These are phyloP conservation scores for Cephus sareptanus DNA, from an alignment of 2,888 invertebrate species.

Conservation along the genomic window DNA sequence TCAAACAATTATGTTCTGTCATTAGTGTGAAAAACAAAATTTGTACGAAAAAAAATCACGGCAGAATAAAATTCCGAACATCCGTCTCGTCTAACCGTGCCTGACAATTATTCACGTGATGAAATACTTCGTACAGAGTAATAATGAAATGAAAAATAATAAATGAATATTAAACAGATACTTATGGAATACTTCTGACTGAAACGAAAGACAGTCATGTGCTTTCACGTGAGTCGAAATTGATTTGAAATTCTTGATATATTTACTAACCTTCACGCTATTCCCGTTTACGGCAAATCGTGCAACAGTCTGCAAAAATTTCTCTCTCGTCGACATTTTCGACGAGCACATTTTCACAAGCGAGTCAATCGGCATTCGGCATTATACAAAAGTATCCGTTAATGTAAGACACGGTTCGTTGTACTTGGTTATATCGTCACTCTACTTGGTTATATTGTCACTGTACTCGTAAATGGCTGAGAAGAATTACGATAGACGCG, in stretches of 20 bases:
- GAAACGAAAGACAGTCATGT: not conserved
- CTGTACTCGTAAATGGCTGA: not conserved
- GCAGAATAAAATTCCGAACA: not conserved
- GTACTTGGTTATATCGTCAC: not conserved
- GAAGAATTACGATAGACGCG: not conserved
- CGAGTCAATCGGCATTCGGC: not conserved
- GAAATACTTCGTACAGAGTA: not conserved
- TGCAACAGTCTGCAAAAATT: constrained; percentile 3
- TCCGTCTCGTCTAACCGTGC: not conserved
- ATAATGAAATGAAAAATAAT: constrained; percentile 12
- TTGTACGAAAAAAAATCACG: not conserved
- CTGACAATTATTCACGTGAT: not conserved
- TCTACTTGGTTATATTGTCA: not conserved
- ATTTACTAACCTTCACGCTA: constrained; percentile 37
- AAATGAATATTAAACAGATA: constrained; percentile 9
- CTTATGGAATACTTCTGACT: not conserved
- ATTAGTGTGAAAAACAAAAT: too few species aligned
- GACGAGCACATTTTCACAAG: not conserved
- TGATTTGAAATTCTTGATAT: not conserved
- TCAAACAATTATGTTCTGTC: too few species aligned
- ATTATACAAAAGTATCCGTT: not conserved
- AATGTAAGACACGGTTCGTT: not conserved
- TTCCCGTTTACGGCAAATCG: constrained; percentile 30
- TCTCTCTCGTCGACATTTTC: not conserved
- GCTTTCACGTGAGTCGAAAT: not conserved